Conservation (phyloP, 2,888 invertebrate species). For the Apomyelois bistriatella region DNA sequence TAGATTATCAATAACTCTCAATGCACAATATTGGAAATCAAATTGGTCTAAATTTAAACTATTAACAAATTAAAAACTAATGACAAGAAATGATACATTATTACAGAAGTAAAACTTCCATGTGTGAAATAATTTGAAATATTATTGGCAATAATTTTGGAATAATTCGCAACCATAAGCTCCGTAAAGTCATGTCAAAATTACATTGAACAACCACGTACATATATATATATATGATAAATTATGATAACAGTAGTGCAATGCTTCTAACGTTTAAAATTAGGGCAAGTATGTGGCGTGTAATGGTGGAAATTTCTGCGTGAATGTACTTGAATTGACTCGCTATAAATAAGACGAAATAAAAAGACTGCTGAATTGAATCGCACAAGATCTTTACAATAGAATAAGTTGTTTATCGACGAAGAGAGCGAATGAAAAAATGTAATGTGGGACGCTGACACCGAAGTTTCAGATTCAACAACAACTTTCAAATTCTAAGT, state of each 20-base stretch:
- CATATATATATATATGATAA: too few relatives aligned
- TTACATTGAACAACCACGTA: too few relatives aligned
- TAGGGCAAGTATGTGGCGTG: neutral
- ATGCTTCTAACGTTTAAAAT: neutral
- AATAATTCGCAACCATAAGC: too few relatives aligned
- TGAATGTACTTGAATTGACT: neutral
- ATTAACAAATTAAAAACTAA: too few relatives aligned
- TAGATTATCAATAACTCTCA: neutral
- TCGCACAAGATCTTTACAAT: neutral
- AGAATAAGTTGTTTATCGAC: neutral
- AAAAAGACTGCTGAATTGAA: neutral
- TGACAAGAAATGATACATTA: too few relatives aligned
- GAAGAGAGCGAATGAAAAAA: conserved; percentile 1
- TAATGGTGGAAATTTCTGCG: neutral
- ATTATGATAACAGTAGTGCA: neutral
- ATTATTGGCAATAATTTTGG: too few relatives aligned
- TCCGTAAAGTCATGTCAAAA: too few relatives aligned
- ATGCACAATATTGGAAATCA: too few relatives aligned
- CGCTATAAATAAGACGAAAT: neutral
- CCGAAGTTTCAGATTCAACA: conserved; percentile 15
- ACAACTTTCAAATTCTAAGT: conserved; percentile 23
- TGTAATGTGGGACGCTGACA: neutral
- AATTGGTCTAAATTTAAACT: neutral
- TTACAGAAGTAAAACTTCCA: too few relatives aligned
- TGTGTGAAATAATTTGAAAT: too few relatives aligned